Base-by-base conservation (phyloP, 2,797 vertebrate genomes). In the Poliocrania exsul region DNA sequence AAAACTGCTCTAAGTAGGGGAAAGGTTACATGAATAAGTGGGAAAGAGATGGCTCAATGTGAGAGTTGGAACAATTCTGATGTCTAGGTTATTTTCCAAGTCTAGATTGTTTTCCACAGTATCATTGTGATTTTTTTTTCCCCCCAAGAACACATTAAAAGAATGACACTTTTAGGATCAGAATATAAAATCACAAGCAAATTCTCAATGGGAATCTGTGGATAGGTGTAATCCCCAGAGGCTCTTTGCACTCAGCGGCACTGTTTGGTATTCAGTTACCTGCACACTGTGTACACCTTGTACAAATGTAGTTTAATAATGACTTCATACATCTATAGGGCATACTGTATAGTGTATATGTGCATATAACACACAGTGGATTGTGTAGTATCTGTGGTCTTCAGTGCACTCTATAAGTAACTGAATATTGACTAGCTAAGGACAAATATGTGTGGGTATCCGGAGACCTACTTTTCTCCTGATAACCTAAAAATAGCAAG, bases 111-210 rank as follows among this genome's bases (percentile, higher is more conserved):
- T 95, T 92, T 92, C 50, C 42, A 62, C 60, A 57, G 61, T 66
- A 81, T 86, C 26, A 42, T 77, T 95, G 89, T 91, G 70, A 71
- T 28, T 77, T 77, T 88, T 88, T 75, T 74, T 96, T 91, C 49
- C 72, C 73, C 57, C 72, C 79, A 93, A 88, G 38, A 80, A 11
- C 26, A 49, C 0, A 0, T 83, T 91, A 90, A 86, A 90, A 86
- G 53, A 95, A 93, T 2, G 17, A 83, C 54, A 93, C 50, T 90
- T 94, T 86, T 97, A 94, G 88, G 83, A 88, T 82, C 81, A 87
- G 80, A 54, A 53, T 75, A 92, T 90, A 82, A 96, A 95, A 90
- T 65, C 33, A 38, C 58, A 71, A 94, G 57, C 40, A 81, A 93
- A 88, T 93, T 93, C 64, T 95, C 75, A 49, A 1, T 50, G 73